These are phyloP conservation scores for Ennomos erosarius DNA, from an alignment of 2,888 invertebrate genomes.

Conservation along the genomic window DNA sequence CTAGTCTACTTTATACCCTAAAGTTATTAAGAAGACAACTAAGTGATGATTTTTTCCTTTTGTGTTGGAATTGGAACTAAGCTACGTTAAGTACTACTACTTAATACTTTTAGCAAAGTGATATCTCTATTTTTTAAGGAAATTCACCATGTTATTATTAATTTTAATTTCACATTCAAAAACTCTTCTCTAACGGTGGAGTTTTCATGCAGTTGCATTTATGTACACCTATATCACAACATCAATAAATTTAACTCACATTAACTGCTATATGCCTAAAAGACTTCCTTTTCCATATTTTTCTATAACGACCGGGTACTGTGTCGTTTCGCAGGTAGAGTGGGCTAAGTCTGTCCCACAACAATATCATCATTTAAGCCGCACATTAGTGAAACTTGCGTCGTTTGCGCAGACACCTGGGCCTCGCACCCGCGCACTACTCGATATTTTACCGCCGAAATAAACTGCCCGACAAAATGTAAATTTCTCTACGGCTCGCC, in stretches of 20 bases:
- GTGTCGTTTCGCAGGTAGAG: conserved; percentile 43
- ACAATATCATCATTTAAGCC: conserved; percentile 82
- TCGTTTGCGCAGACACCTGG: conserved; percentile 78
- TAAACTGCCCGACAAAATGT: conserved; percentile 66
- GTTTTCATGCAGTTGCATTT: no score
- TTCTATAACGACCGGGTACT: background rate
- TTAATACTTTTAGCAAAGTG: no score
- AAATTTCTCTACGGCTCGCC: conserved; percentile 59
- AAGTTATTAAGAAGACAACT: background rate
- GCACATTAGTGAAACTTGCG: conserved; percentile 82
- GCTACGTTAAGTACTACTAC: no score
- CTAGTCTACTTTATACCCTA: background rate
- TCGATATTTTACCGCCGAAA: conserved; percentile 74
- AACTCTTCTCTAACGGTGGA: no score
- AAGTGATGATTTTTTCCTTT: no score
- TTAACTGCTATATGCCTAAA: no score
- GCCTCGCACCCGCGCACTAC: conserved; percentile 63
- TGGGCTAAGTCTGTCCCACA: conserved; percentile 58
- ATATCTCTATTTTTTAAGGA: no score
- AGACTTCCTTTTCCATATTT: background rate
- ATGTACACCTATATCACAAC: no score
- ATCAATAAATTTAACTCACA: no score
- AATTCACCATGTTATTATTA: no score
- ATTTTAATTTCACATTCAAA: no score
- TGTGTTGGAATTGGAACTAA: no score